Conservation (phyloP, 2,113 vertebrate species). For the Anhinga rufa region DNA sequence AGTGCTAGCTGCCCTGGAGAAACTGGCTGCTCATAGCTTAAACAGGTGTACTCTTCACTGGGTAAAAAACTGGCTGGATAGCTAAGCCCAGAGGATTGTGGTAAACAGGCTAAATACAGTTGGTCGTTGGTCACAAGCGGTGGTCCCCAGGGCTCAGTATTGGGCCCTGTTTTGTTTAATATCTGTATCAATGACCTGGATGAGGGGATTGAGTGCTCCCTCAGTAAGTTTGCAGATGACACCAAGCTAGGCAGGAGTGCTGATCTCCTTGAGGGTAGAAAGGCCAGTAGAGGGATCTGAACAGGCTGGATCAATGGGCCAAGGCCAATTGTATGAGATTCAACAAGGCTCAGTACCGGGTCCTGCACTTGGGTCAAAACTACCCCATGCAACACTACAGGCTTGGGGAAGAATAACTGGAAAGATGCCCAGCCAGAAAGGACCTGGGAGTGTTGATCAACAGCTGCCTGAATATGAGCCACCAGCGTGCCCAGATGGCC, state of each 20-base stretch:
- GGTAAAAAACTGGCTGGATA: not conserved
- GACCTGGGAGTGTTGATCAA: not conserved
- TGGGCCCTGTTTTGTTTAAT: not conserved
- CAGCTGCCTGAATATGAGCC: not conserved
- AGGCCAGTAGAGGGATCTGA: not conserved
- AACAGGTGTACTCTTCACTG: not conserved
- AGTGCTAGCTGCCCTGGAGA: not conserved
- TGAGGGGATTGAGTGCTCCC: not conserved
- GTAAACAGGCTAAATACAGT: no score
- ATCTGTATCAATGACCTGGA: not conserved
- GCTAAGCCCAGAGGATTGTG: no score
- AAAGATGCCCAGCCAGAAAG: not conserved
- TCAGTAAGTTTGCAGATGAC: not conserved
- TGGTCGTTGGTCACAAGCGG: not conserved
- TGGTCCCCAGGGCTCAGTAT: not conserved
- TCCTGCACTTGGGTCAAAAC: not conserved
- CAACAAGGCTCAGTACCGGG: not conserved
- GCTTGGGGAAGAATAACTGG: not conserved
- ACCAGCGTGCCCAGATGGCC: not conserved
- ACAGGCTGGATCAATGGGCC: not conserved
- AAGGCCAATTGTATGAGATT: not conserved
- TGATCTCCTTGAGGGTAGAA: not conserved
- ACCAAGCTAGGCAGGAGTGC: not conserved
- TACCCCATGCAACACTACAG: not conserved
- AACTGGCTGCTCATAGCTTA: not conserved